Evolutionary conservation across 2,888 invertebrate species (phyloP), one percentile per base, ranked within the genome.

Genomic region (Cremastobaeus sp.): DNA sequence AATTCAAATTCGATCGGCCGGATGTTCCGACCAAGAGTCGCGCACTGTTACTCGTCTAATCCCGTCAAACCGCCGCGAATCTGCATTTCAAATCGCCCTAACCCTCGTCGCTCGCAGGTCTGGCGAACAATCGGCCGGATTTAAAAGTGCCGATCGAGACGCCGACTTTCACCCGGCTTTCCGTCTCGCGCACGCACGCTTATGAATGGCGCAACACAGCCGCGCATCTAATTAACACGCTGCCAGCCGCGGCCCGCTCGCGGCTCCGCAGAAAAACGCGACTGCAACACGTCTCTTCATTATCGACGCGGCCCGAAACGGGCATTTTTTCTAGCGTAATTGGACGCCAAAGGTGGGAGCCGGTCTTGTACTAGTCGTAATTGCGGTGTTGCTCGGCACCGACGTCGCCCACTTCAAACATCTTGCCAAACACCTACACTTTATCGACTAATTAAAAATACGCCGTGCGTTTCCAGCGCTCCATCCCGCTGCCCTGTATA

Each of bases 381-480:
- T 70, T 70, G 70, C 70, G 69, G 32, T 60, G 45, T 12, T 47
- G 70, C 47, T 50, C 32, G 35, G 39, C 30, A 59, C 32, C 60
- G 25, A 39, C 65, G 60, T 64, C 74, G 74, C 74, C 74, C 70
- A 70, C 74, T 64, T 59, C 39, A 59, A 64, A 55, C 68, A 69
- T 72, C 72, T 72, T 71, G 48, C 54, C 69, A 30, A 54, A 65
- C 74, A 74, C 74, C 70, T 60, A 65, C 74, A 54, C 74, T 55
- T 65, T 60, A 60, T 60, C 66, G 70, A 57, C 65, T 70, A 70
- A 70, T 74, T 74, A 74, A 74, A 74, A 66, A 74, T 65, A 48
- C 69, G 60, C 62, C 54, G 65, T 62, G 59, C 69, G 69, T 69
- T 69, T 59, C 48, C 45, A 48, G 59, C 54, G 37, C 50, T 57